Conservation (phyloP, 2,797 vertebrate species). For the Lates japonicus region DNA sequence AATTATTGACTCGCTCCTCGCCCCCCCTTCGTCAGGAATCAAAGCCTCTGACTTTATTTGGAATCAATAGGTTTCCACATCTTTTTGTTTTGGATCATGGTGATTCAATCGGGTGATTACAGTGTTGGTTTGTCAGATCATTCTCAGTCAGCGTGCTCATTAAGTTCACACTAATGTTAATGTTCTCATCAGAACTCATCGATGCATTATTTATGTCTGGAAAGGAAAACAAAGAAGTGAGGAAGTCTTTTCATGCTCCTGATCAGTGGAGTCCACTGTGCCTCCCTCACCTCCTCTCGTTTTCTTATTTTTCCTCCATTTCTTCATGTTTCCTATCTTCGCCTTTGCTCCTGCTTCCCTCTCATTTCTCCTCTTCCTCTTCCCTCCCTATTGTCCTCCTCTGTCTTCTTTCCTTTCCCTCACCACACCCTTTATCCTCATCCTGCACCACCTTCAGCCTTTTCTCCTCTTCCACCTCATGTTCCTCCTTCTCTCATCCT, state of each 20-base stretch:
- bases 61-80: slow-evolving; percentile 60
- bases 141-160: slow-evolving; percentile 70
- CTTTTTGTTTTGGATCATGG: slow-evolving; percentile 39
- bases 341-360: background rate
- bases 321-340: background rate
- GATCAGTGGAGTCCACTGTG: slow-evolving; percentile 44
- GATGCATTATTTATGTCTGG: slow-evolving; percentile 80
- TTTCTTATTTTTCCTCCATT: background rate
- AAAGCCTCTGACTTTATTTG: slow-evolving; percentile 54
- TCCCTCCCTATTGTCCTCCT: background rate
- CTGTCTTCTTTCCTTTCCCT: background rate
- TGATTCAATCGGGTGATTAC: slow-evolving; percentile 43
- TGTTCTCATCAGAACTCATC: slow-evolving; percentile 77
- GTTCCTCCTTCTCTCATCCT: background rate
- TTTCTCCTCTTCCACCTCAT: too few species aligned
- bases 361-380: background rate
- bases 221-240: slow-evolving; percentile 74
- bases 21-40: slow-evolving; percentile 32
- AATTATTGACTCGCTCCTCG: slow-evolving; percentile 43
- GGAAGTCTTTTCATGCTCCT: slow-evolving; percentile 27
- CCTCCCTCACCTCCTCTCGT: slow-evolving; percentile 1
- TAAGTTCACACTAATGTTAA: slow-evolving; percentile 71
- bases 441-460: background rate
- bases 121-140: slow-evolving; percentile 38
- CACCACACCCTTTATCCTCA: background rate